Evolutionary conservation across 2,113 vertebrate genomes (phyloP).

Genomic region (Oncorhynchus kisutch): DNA sequence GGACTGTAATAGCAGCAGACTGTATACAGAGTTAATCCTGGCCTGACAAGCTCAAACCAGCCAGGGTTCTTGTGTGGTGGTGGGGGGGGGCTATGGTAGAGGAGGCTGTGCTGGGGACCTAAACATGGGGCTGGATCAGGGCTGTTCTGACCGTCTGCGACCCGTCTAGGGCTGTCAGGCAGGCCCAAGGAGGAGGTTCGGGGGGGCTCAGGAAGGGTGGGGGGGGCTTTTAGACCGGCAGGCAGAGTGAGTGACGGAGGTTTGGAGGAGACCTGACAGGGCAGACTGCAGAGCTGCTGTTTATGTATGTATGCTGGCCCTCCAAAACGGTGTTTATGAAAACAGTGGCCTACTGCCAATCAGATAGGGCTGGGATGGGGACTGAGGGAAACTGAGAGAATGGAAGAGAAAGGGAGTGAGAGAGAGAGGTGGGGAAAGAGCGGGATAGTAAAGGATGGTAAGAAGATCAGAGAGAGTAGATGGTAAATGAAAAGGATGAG

Average conservation of each 20-base stretch:
- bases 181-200: slow-evolving; percentile 51
- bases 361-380: slow-evolving; percentile 60
- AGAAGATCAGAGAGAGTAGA: slow-evolving; percentile 23
- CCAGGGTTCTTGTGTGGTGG: slow-evolving; percentile 29
- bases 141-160: slow-evolving; percentile 40
- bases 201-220: too few relatives aligned
- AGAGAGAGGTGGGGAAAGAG: background rate
- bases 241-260: slow-evolving; percentile 66
- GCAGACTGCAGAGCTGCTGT: slow-evolving; percentile 65
- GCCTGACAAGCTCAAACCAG: slow-evolving; percentile 49
- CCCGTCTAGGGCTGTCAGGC: slow-evolving; percentile 59
- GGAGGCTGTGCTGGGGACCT: slow-evolving; percentile 22
- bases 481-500: slow-evolving; percentile 18
- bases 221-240: slow-evolving; percentile 61
- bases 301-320: slow-evolving; percentile 65
- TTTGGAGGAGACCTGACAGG: slow-evolving; percentile 67
- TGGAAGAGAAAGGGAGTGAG: slow-evolving; percentile 4
- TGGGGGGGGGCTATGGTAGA: slow-evolving; percentile 16
- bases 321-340: slow-evolving; percentile 71
- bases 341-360: slow-evolving; percentile 69
- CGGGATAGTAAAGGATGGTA: background rate
- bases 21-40: slow-evolving; percentile 59
- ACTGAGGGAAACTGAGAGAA: background rate
- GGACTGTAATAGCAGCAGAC: slow-evolving; percentile 44
- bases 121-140: slow-evolving; percentile 45